phyloP scores from a whole-genome alignment of 2,797 vertebrate genomes.

The Aotus griseimembra region DNA sequence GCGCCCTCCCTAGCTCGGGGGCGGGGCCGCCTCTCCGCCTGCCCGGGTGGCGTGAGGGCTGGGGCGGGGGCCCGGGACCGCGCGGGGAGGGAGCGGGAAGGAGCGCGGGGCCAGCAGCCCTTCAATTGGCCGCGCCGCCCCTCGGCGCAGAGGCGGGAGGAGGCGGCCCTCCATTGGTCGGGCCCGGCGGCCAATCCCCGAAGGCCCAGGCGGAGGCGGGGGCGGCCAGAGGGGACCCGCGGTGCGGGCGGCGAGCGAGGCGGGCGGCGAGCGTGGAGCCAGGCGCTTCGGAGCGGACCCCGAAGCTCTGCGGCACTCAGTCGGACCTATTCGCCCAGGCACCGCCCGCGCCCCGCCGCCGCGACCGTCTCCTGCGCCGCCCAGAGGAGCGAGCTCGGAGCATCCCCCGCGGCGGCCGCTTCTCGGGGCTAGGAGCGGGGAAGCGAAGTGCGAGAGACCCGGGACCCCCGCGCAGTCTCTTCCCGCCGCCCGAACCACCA shows the following conservation, averaged over 20 bases:
- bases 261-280: neutral
- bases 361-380: neutral
- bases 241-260: neutral
- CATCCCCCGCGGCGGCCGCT: slow-evolving; percentile 23
- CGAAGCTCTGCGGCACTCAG: neutral
- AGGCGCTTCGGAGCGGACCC: neutral
- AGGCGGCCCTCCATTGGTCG: slow-evolving; percentile 60
- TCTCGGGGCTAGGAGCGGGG: slow-evolving; percentile 31
- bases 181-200: slow-evolving; percentile 67
- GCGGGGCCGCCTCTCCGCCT: neutral
- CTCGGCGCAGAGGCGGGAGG: slow-evolving; percentile 45
- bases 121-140: slow-evolving; percentile 12
- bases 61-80: neutral
- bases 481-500: slow-evolving; percentile 72
- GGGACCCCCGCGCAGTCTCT: neutral
- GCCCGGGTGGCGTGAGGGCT: slow-evolving; percentile 36
- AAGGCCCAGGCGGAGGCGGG: slow-evolving; percentile 1
- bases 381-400: slow-evolving; percentile 17
- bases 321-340: neutral
- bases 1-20: neutral
- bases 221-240: slow-evolving; percentile 10
- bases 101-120: neutral
- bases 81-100: neutral
- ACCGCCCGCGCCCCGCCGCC: neutral
- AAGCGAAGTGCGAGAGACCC: neutral